These are phyloP conservation scores for Sarcophaga carnaria DNA, from an alignment of 2,888 invertebrate genomes.

Conservation along the genomic window DNA sequence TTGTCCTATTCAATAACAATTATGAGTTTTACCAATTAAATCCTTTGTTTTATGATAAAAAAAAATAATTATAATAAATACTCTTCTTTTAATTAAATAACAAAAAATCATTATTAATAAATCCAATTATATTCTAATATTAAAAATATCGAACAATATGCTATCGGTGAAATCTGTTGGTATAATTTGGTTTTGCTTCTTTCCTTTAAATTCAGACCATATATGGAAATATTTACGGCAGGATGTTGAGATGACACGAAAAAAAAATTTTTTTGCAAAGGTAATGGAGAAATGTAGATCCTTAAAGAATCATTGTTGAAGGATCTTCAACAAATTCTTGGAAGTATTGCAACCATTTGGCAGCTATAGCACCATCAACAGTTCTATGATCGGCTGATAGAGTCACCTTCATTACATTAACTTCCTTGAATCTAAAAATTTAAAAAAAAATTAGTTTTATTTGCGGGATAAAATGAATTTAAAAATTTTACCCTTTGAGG, in stretches of 20 bases:
- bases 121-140: conserved; percentile 41
- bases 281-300: conserved; percentile 28
- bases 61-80: conserved; percentile 53
- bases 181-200: conserved; percentile 18
- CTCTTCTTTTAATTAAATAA: conserved; percentile 24
- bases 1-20: conserved; percentile 2
- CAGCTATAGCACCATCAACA: conserved; percentile 98
- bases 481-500: conserved; percentile 86
- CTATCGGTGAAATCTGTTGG: conserved; percentile 41
- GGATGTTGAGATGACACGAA: conserved; percentile 47
- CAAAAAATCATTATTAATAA: conserved; percentile 52
- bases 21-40: background rate
- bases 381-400: conserved; percentile 98
- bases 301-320: conserved; percentile 94
- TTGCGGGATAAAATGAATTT: background rate
- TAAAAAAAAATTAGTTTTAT: conserved; percentile 32
- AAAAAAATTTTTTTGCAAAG: background rate
- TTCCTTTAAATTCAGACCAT: conserved; percentile 45
- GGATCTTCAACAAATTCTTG: conserved; percentile 95
- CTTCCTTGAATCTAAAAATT: conserved; percentile 86
- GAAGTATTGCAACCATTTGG: conserved; percentile 96
- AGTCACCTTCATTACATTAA: conserved; percentile 93
- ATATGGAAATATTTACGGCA: conserved; percentile 42
- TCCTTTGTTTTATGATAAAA: conserved; percentile 53
- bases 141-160: conserved; percentile 35